Evolutionary conservation across 2,888 invertebrate genomes (phyloP), one percentile per base, ranked within the genome.

Genomic region (Caradrina clavipalpis): DNA sequence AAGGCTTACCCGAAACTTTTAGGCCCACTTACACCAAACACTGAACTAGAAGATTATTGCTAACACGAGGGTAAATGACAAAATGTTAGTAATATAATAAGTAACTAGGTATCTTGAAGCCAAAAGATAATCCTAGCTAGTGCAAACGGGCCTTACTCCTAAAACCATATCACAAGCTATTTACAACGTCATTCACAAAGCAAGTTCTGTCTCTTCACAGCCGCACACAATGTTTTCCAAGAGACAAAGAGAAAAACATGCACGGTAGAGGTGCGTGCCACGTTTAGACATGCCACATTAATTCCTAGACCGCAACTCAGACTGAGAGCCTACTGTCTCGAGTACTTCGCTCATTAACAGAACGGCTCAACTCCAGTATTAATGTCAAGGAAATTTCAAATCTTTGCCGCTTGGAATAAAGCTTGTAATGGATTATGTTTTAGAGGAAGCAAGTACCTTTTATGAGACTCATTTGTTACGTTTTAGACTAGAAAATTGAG

Each of bases 271-370:
- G 89, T 93, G 92, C 93, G 93, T 93, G 93, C 88, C 85, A 84
- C 86, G 92, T 90, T 93, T 91, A 93, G 92, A 89, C 91, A 92
- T 87, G 92, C 89, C 86, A 92, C 94, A 94, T 94, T 95, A 94
- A 94, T 94, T 93, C 90, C 92, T 93, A 93, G 93, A 92, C 93
- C 92, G 87, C 92, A 85, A 79, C 88, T 84, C 87, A 82, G 88
- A 82, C 88, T 88, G 88, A 92, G 90, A 90, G 92, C 93, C 92
- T 92, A 92, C 91, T 90, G 93, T 94, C 94, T 94, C 92, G 91
- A 94, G 94, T 87, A 78, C 53, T 45, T 39, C 31, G 0, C 39
- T 50, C 47, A 74, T 19, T 50, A 7, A 13, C 55, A 39, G 60
- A 81, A 80, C 1, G 72, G 1, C 57, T 8, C 11, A 80, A 69